phyloP scores from a whole-genome alignment of 1,140 invertebrate genomes.

The Macrostomum lignano region DNA sequence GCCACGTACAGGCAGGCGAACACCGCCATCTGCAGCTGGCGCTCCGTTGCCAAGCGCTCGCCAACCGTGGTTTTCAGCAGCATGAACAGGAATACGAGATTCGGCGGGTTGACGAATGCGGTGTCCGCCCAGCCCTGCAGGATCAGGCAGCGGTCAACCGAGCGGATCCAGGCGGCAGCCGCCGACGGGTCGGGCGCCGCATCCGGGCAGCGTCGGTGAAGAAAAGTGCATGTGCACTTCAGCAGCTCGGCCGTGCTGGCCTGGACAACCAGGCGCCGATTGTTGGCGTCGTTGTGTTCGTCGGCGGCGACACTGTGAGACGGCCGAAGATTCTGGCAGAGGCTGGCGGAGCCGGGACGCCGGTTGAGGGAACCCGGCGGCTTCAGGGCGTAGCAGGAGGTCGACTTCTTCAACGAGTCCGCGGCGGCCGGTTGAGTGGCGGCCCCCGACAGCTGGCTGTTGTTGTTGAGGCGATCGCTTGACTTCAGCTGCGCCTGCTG shows the following conservation, averaged over 20 bases:
- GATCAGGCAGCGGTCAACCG: conserved; percentile 69
- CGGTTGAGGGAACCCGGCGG: conserved; percentile 12
- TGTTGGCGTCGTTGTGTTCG: conserved; percentile 11
- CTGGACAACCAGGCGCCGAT: conserved; percentile 57
- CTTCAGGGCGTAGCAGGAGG: conserved; percentile 32
- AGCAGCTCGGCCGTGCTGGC: conserved; percentile 87
- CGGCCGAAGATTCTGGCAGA: too few species aligned
- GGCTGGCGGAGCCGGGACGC: too few species aligned
- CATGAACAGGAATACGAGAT: conserved; percentile 97
- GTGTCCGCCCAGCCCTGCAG: conserved; percentile 97
- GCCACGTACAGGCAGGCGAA: conserved; percentile 86
- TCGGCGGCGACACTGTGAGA: too few species aligned
- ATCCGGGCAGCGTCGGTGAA: conserved; percentile 49
- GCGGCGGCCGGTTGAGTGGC: too few species aligned
- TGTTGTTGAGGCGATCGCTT: too few species aligned
- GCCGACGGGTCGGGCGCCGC: conserved; percentile 36
- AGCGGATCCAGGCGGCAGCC: conserved; percentile 80
- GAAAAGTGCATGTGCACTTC: conserved; percentile 73
- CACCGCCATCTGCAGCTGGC: conserved; percentile 74
- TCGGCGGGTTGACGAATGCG: conserved; percentile 94
- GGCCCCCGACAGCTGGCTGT: too few species aligned
- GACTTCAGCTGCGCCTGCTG: too few species aligned
- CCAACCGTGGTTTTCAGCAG: conserved; percentile 54
- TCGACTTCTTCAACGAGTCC: too few species aligned
- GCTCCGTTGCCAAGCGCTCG: conserved; percentile 38